These are phyloP conservation scores for Morpho helenor DNA, from an alignment of 2,888 invertebrate species.

Conservation along the genomic window DNA sequence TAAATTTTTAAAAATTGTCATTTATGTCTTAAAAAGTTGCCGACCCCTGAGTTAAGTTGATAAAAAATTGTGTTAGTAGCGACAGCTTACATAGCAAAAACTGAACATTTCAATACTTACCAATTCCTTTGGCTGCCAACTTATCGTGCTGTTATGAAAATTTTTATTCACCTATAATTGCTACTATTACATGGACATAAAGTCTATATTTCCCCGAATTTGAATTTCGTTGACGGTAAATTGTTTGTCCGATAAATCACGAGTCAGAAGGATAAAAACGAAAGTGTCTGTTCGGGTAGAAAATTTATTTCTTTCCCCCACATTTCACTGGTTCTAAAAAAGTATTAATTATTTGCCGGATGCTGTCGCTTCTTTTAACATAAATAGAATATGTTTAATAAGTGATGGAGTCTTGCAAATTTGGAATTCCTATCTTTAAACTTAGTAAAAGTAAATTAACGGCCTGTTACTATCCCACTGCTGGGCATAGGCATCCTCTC, in stretches of 20 bases:
- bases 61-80: conserved; percentile 28
- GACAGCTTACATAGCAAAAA: conserved; percentile 39
- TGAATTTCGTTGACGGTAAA: conserved; percentile 35
- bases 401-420: background rate
- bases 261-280: conserved; percentile 58
- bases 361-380: conserved; percentile 52
- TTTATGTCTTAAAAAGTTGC: no score
- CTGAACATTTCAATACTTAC: conserved; percentile 36
- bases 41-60: conserved; percentile 1
- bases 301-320: conserved; percentile 68
- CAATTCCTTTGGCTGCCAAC: conserved; percentile 9
- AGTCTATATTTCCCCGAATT: conserved; percentile 30
- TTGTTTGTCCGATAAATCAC: conserved; percentile 56
- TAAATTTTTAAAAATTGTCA: no score
- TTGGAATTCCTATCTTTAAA: no score
- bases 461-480: no score
- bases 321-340: conserved; percentile 64
- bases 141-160: conserved; percentile 11
- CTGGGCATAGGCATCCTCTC: no score
- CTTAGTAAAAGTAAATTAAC: no score
- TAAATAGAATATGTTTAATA: conserved; percentile 34
- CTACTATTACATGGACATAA: conserved; percentile 31
- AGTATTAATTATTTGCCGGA: conserved; percentile 74
- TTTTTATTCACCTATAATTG: conserved; percentile 19
- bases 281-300: conserved; percentile 61